Conservation (phyloP, 2,888 invertebrate genomes). For the Synergus japonicus region DNA sequence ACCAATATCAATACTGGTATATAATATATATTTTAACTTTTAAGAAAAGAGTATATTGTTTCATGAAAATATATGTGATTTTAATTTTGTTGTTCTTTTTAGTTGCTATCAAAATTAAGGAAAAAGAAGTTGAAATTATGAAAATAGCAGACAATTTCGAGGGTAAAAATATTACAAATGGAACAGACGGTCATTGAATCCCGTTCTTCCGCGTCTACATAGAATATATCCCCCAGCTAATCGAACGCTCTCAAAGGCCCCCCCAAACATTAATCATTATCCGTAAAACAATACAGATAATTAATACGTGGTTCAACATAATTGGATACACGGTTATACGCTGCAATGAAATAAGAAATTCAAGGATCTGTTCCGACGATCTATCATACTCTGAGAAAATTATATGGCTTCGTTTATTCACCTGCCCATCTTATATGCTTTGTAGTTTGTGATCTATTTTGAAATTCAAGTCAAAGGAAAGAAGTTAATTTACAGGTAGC, state of each 20-base stretch:
- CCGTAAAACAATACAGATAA: slow-evolving; percentile 69
- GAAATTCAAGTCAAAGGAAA: slow-evolving; percentile 16
- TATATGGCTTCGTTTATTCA: slow-evolving; percentile 32
- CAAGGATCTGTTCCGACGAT: slow-evolving; percentile 61
- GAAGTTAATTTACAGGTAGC: slow-evolving; percentile 5
- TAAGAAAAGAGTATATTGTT: no score
- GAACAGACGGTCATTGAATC: slow-evolving; percentile 58
- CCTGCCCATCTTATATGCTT: neutral
- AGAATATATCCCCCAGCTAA: slow-evolving; percentile 79
- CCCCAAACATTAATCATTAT: slow-evolving; percentile 77
- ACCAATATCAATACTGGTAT: no score
- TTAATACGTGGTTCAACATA: slow-evolving; percentile 70
- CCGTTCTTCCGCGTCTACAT: slow-evolving; percentile 72
- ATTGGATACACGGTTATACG: slow-evolving; percentile 62
- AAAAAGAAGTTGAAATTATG: slow-evolving; percentile 4
- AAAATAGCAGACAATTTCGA: slow-evolving; percentile 7
- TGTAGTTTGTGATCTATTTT: slow-evolving; percentile 24
- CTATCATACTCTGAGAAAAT: slow-evolving; percentile 61
- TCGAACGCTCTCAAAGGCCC: slow-evolving; percentile 90
- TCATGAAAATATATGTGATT: no score
- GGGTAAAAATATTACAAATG: slow-evolving; percentile 12
- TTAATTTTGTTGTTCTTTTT: no score
- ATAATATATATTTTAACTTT: no score
- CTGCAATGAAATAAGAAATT: slow-evolving; percentile 62
- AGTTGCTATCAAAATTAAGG: neutral